Evolutionary conservation across 2,888 invertebrate genomes (phyloP), one percentile per base, ranked within the genome.

Genomic region (Coecobrya sp.): DNA sequence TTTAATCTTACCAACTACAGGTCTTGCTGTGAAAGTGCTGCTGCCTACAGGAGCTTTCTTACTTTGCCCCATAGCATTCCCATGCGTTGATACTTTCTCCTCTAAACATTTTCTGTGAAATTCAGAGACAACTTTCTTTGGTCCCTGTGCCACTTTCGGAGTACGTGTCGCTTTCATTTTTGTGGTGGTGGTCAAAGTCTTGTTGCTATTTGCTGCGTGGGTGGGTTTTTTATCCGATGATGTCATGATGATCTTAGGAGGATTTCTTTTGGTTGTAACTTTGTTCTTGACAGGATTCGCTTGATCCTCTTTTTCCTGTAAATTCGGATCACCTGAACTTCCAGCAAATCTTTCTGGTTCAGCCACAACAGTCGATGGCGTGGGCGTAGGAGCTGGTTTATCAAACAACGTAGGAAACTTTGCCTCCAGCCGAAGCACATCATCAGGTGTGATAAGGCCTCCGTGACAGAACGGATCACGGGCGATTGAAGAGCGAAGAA

Each of bases 401-500:
- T 92, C 86, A 79, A 95, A 95, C n/a, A 95, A 70, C 10, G 89
- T 91, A 8, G 94, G 94, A 92, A 91, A 95, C 55, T 93, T 86
- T n/a, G 84, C 65, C 68, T 95, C 94, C 52, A 94, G 92, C 13
- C 93, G 52, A 5, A 95, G 65, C 10, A 94, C 93, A 92, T 95
- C 94, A 91, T 93, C 91, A 0, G 94, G 94, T 19, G 93, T 93
- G 11, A 93, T 73, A 10, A 94, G 52, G 27, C 93, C 95, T 68
- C 94, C 94, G 13, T 93, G 87, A 10, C 85, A 90, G 36, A 93
- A 93, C 10, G 95, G 95, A 89, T 95, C 93, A 11, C 93, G 93
- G 1, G 91, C 94, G 25, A 95, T 25, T 5, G 94, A 87, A 16
- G 94, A 94, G 52, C 94, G 79, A 0, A 95, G 92, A 62, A 95